Conservation (phyloP, 2,888 invertebrate species). For the Hypsopygia costalis region DNA sequence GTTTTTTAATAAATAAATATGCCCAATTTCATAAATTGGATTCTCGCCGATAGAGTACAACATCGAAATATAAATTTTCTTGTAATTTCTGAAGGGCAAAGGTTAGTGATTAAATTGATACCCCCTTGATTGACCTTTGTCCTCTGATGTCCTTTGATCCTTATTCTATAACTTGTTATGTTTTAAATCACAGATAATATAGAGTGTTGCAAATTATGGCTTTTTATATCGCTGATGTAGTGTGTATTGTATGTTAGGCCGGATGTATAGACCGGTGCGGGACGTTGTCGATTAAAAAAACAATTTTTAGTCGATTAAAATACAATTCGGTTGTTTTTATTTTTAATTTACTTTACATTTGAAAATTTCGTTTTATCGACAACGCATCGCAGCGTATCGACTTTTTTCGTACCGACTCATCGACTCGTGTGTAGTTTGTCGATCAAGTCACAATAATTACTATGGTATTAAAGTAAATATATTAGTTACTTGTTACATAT, state of each 20-base stretch:
- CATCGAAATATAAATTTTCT: slow-evolving; percentile 37
- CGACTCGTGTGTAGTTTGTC: slow-evolving; percentile 58
- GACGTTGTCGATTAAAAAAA: slow-evolving; percentile 19
- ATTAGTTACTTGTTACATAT: slow-evolving; percentile 77
- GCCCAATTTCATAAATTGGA: slow-evolving; percentile 50
- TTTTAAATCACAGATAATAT: slow-evolving; percentile 47
- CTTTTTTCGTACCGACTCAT: slow-evolving; percentile 61
- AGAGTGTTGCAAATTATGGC: slow-evolving; percentile 60
- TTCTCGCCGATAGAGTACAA: slow-evolving; percentile 38
- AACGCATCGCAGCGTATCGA: slow-evolving; percentile 46
- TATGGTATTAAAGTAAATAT: slow-evolving; percentile 53
- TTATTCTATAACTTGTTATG: slow-evolving; percentile 30
- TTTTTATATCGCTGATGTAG: slow-evolving; percentile 70
- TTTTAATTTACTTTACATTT: too few relatives aligned
- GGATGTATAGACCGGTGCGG: slow-evolving; percentile 39
- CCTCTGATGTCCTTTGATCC: slow-evolving; percentile 24
- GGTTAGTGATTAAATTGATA: slow-evolving; percentile 1
- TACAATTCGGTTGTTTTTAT: too few relatives aligned
- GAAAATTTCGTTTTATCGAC: slow-evolving; percentile 20
- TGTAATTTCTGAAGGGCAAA: slow-evolving; percentile 24
- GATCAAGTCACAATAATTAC: slow-evolving; percentile 65
- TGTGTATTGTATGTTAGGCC: slow-evolving; percentile 60
- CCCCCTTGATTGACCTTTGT: slow-evolving; percentile 14
- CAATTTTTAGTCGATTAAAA: too few relatives aligned
- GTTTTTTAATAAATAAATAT: slow-evolving; percentile 36